A percentile compares a stretch with the other conserved stretches of the same genome.
Conservation (phyloP, 2,113 vertebrate genomes). For the Antechinus stuartii region DNA sequence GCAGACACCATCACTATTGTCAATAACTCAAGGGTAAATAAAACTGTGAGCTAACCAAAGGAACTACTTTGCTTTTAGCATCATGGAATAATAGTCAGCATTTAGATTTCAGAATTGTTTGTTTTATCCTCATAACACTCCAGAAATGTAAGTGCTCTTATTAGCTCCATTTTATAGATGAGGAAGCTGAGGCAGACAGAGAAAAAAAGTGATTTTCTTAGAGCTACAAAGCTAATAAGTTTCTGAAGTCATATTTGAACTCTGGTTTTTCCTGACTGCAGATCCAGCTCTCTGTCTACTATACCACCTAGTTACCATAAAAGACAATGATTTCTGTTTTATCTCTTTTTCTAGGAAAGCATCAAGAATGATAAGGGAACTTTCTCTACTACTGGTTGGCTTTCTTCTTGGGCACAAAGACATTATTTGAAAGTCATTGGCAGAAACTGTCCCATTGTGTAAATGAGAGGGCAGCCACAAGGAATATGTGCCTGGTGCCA, state of each 20-base stretch:
- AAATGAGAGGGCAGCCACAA: background rate
- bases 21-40: background rate
- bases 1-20: background rate
- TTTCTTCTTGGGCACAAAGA: background rate
- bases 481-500: background rate
- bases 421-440: background rate
- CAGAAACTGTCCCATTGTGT: background rate
- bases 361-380: background rate
- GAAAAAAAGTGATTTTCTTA: background rate
- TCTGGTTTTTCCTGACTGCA: background rate
- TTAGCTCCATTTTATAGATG: background rate
- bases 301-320: background rate
- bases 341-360: background rate
- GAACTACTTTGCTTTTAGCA: background rate
- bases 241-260: background rate
- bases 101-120: background rate
- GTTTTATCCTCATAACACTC: background rate
- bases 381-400: background rate
- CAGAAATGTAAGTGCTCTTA: background rate
- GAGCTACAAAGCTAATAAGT: background rate
- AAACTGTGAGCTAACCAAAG: background rate
- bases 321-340: constrained; percentile 7
- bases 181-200: background rate
- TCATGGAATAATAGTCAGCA: background rate
- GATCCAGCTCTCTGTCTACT: background rate